Evolutionary conservation across 2,797 vertebrate genomes (phyloP), one percentile per base, ranked within the genome.

Genomic region (Gobio occitaniae): DNA sequence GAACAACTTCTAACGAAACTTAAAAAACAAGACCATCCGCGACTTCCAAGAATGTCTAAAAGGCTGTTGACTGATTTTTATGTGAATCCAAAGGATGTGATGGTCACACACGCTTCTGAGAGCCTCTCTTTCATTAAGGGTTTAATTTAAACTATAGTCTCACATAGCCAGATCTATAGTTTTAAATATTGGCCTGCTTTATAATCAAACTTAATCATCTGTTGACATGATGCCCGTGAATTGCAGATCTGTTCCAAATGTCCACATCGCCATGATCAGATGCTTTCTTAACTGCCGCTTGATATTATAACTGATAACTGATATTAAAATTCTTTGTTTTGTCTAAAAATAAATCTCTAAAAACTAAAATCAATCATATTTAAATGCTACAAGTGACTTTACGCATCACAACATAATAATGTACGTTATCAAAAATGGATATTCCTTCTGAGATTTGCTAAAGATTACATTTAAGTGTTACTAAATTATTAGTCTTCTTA

Each of bases 121-220:
- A n/a, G 56, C 54, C 19, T 59, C 56, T 3, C 54, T n/a, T 59
- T 9, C 9, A 4, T 59, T 54, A 25, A 61, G n/a, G n/a, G n/a
- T 13, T 61, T 25, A 5, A 13, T 63, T 63, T n/a, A 63, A 63
- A 63, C 59, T 12, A 13, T 63, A 29, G n/a, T 13, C 11, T 36
- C 0, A 36, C 3, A 36, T 3, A 32, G 32, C 3, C 32, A 32
- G 32, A 32, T 13, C 4, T 61, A n/a, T 61, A 61, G 59, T 25
- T n/a, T 61, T n/a, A 61, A 13, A 61, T 12, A 61, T 80, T 32
- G 32, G 87, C 76, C 89, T 88, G 87, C n/a, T 61, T 61, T 61
- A 61, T 61, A 25, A 61, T 25, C 59, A 61, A 61, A 25, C n/a
- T 63, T 41, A 41, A 8, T 63, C 21, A 61, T 61, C 56, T 61